Evolutionary conservation across 2,113 vertebrate genomes (phyloP), one percentile per base, ranked within the genome.

Genomic region (Apus apus): DNA sequence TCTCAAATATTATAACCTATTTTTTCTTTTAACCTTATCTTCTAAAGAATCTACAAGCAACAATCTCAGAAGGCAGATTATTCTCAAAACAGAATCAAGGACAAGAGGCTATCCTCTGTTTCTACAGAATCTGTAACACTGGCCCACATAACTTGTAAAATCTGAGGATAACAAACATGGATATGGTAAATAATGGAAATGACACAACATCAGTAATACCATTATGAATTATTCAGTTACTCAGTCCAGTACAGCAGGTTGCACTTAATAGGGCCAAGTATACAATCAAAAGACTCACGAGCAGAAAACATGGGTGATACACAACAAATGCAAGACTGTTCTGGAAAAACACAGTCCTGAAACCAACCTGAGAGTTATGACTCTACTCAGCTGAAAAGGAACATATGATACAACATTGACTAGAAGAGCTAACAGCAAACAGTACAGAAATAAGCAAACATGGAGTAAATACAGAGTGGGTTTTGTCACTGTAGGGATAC

Each of bases 151-250:
- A 77, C 32, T 81, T 64, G 83, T 67, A 74, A 90, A 77, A 92
- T 9, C 20, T 30, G 27, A 74, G 38, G 32, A 84, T 71, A 22
- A 74, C 65, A 93, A 95, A 26, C 6, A 27, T 13, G 16, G 48
- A 66, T 48, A 64, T 16, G 68, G 60, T 40, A 70, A 86, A 58
- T 72, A 93, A 90, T 92, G 61, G 29, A 46, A 77, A 60, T 61
- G 60, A 86, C 76, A 88, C 34, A 64, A 80, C 70, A 85, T 54
- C 89, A 92, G 70, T 71, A 53, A 17, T 3, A 57, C 9, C 61
- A 90, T 26, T 51, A 84, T 71, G 86, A 90, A 88, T 92, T 95
- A 94, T 84, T 94, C 83, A 92, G 7, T 53, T 53, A 68, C 56
- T 80, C 14, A 1, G 36, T 29, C 88, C 89, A 84, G 90, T 84